Base-by-base conservation (phyloP, 2,888 invertebrate species). In the Hypercompe scribonia region DNA sequence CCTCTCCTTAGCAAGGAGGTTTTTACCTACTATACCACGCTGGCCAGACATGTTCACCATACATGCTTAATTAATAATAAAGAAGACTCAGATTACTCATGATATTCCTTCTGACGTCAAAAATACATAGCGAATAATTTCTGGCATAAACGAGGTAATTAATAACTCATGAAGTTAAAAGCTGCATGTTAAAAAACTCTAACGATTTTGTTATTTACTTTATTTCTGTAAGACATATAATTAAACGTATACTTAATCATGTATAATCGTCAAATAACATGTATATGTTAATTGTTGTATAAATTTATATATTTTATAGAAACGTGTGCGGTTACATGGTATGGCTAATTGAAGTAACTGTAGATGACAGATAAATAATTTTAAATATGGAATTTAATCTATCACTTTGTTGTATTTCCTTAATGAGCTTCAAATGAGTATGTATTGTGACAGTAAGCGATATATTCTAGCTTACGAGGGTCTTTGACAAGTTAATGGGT, bases 141-240 rank as follows among this genome's bases (percentile, higher is more conserved):
- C n/a, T 28, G 1, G 36, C n/a, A 54, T 65, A 36, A 28, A 71
- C 75, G 63, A 76, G 69, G 76, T 67, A 77, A 80, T 68, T 64
- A 66, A 70, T 78, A 74, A 80, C 76, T 73, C 61, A 50, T 39
- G 34, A n/a, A 54, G 42, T 54, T 36, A 70, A 65, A 70, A 76
- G 70, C 74, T 82, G 50, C 65, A 54, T 33, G 65, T 72, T 74
- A 79, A 82, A 81, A 69, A 68, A 79, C 74, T 73, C 71, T 66
- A 46, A 61, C 67, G 70, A 75, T 78, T 72, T 74, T 65, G 68
- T 72, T 73, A 71, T 74, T 72, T 68, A 71, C 46, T n/a, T n/a
- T 33, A 58, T 71, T 67, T 72, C 67, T 65, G 33, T 73, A 74
- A 74, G 50, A 76, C 58, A 66, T 69, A 58, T 31, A 61, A 69